phyloP scores from a whole-genome alignment of 1,140 invertebrate species.

The Leptinotarsa texana region DNA sequence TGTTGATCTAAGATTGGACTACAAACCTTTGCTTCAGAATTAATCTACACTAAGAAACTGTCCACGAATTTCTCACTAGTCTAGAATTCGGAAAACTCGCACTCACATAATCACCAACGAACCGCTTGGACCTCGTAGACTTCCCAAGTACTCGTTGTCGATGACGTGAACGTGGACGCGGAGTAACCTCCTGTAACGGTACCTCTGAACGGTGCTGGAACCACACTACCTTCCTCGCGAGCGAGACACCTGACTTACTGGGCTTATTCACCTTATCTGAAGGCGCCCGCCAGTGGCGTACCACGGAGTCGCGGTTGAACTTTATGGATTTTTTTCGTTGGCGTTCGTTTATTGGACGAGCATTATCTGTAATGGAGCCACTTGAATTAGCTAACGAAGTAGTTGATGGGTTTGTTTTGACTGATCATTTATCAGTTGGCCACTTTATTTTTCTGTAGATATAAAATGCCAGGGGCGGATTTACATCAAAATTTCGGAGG shows the following conservation, averaged over 20 bases:
- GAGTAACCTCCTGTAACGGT: slow-evolving; percentile 6
- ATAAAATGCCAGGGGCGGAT: too few species aligned
- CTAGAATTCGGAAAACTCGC: not conserved
- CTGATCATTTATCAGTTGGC: too few species aligned
- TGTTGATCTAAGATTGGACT: not conserved
- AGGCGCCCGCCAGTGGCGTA: not conserved
- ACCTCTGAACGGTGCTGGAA: slow-evolving; percentile 34
- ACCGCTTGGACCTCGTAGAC: not conserved
- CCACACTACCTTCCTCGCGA: slow-evolving; percentile 10
- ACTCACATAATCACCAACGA: not conserved
- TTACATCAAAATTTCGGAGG: too few species aligned
- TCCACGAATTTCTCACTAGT: not conserved
- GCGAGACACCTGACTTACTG: not conserved
- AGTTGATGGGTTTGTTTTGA: too few species aligned
- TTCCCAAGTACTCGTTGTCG: not conserved
- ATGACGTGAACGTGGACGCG: not conserved
- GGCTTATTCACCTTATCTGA: not conserved
- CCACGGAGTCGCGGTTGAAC: not conserved
- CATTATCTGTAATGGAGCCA: too few species aligned
- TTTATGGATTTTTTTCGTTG: too few species aligned
- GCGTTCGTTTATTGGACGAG: too few species aligned
- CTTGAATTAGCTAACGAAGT: too few species aligned
- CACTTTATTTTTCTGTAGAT: too few species aligned
- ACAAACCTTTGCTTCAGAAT: not conserved
- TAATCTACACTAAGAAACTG: not conserved